These are phyloP conservation scores for Gonioctena quinquepunctata DNA, from an alignment of 1,140 invertebrate species.

Conservation along the genomic window DNA sequence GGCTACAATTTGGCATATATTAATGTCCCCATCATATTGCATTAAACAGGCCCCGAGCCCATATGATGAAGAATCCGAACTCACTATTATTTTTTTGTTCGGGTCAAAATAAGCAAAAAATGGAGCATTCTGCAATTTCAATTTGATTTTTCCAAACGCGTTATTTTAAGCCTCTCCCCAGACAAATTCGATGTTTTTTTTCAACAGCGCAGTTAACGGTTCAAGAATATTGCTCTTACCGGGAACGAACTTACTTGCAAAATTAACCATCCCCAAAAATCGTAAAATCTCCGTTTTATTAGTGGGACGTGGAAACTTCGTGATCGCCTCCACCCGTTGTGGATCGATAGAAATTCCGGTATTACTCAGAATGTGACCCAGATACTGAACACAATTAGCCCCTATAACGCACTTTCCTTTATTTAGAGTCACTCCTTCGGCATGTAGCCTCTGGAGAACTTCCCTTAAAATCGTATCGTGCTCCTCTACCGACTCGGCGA, in stretches of 20 bases:
- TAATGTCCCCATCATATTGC: slow-evolving; percentile 2
- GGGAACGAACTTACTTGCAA: neutral
- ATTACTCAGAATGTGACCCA: neutral
- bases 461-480: neutral
- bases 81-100: neutral
- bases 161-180: neutral
- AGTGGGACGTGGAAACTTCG: neutral
- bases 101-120: neutral
- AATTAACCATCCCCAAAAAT: neutral
- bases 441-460: neutral
- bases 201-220: neutral
- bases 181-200: neutral
- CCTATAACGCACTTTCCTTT: neutral
- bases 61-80: slow-evolving; percentile 2
- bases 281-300: neutral
- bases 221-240: too few relatives aligned
- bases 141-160: neutral
- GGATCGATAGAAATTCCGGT: neutral
- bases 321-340: neutral
- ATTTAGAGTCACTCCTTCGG: neutral
- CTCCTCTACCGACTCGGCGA: neutral
- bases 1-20: slow-evolving; percentile 39
- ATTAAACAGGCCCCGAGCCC: slow-evolving; percentile 14
- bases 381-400: neutral
- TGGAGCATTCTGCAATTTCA: neutral